A percentile compares a stretch with the other conserved stretches of the same genome.
Evolutionary conservation across 2,888 invertebrate genomes (phyloP).

Genomic region (Tetragonisca angustula): DNA sequence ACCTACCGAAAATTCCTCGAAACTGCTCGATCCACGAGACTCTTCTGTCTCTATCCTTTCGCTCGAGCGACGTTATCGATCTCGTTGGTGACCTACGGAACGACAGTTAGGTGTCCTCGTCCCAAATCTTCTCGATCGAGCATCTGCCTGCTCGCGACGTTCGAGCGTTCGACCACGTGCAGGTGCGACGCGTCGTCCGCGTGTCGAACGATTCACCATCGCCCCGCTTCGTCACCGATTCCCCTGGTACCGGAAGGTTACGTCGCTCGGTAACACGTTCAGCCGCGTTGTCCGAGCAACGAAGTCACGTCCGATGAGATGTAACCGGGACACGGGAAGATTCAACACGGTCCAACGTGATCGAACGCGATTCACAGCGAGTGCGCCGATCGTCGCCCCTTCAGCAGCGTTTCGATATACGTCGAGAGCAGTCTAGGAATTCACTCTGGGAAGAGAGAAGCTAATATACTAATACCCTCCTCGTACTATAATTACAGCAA

Average conservation of each 20-base stretch:
- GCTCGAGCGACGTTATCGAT: constrained; percentile 4
- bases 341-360: constrained; percentile 41
- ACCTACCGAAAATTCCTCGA: constrained; percentile 18
- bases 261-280: constrained; percentile 26
- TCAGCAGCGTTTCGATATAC: not conserved
- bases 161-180: constrained; percentile 2
- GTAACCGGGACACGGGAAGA: constrained; percentile 33
- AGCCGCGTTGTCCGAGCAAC: constrained; percentile 26
- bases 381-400: constrained; percentile 23
- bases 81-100: not conserved
- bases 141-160: not conserved
- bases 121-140: not conserved
- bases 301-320: constrained; percentile 45
- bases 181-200: constrained; percentile 2
- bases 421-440: not conserved
- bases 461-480: too few species aligned
- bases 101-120: not conserved
- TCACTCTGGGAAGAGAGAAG: not conserved
- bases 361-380: not conserved
- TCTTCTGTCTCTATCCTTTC: constrained; percentile 19
- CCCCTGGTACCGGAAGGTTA: constrained; percentile 4
- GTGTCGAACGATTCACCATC: constrained; percentile 1
- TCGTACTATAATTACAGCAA: too few species aligned
- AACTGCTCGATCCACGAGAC: constrained; percentile 13
- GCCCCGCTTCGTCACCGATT: not conserved